phyloP scores from a whole-genome alignment of 2,113 vertebrate species.

The Albula glossodonta region DNA sequence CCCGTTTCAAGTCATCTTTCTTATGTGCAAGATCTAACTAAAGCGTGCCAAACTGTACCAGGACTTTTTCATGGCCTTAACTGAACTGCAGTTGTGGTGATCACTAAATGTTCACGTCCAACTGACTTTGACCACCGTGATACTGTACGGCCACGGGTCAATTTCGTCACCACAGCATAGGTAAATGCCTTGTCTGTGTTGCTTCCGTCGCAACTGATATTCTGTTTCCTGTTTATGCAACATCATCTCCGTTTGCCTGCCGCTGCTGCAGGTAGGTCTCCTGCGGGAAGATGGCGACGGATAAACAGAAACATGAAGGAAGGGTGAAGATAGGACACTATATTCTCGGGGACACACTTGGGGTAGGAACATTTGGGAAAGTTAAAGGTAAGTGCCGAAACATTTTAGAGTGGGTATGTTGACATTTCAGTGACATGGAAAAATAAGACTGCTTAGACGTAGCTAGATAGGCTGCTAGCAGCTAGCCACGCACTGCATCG shows the following conservation, averaged over 20 bases:
- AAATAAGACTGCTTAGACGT: not conserved
- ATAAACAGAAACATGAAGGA: slow-evolving; percentile 94
- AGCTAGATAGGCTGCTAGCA: not conserved
- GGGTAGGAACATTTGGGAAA: slow-evolving; percentile 95
- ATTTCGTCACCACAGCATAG: no score
- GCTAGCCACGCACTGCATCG: no score
- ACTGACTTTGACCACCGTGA: no score
- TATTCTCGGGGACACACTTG: slow-evolving; percentile 91
- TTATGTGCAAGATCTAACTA: no score
- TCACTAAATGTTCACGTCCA: no score
- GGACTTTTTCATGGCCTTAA: no score
- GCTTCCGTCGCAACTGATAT: not conserved
- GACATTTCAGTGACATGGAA: not conserved
- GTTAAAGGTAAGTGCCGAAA: slow-evolving; percentile 82
- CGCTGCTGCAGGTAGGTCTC: slow-evolving; percentile 72
- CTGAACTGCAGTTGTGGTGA: no score
- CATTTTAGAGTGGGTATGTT: slow-evolving; percentile 23
- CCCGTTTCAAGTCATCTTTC: no score
- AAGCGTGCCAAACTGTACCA: no score
- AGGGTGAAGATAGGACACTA: slow-evolving; percentile 96
- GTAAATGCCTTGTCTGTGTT: not conserved
- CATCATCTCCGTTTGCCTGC: slow-evolving; percentile 45
- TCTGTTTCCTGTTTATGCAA: slow-evolving; percentile 13
- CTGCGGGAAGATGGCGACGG: slow-evolving; percentile 92
- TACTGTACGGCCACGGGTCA: no score